Evolutionary conservation across 2,113 vertebrate genomes (phyloP), one percentile per base, ranked within the genome.

Genomic region (Henicopernis longicauda): DNA sequence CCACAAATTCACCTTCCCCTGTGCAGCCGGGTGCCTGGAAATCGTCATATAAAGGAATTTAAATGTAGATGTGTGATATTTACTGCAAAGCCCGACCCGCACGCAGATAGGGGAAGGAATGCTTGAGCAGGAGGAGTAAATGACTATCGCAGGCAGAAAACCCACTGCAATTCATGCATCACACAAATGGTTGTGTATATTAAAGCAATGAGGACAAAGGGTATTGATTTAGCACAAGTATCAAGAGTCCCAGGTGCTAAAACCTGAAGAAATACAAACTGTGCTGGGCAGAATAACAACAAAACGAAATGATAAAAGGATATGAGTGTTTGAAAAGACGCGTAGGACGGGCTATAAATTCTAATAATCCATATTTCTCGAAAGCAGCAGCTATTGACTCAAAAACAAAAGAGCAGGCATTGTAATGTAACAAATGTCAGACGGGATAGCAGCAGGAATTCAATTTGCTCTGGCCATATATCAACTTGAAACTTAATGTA

Each of bases 331-430:
- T 94, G 95, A 93, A 97, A 97, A 96, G 97, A 97, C 82, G 9
- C 34, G 13, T 73, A 89, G 95, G 97, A 97, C 80, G 76, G 92
- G 93, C 97, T 78, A 97, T 98, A 97, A 97, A 97, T 98, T 97
- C 97, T 97, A 97, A 98, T 98, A 97, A 98, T 97, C 97, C 97
- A 97, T 97, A 97, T 97, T 98, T 98, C 97, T 98, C 89, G 63
- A 97, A 98, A 97, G 97, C 96, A 95, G 92, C 92, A 93, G 97
- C 97, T 96, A 97, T 98, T 97, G 97, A 97, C 97, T 98, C 96
- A 95, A 96, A 97, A 98, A 97, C 97, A 98, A 97, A 97, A 96
- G 97, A 97, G 96, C 95, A 90, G 82, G 95, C 95, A 76, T 95
- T 94, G 93, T 97, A 96, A 97, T 96, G 97, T 96, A 98, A 97